Conservation (phyloP, 2,888 invertebrate genomes). For the Proisotoma minuta region DNA sequence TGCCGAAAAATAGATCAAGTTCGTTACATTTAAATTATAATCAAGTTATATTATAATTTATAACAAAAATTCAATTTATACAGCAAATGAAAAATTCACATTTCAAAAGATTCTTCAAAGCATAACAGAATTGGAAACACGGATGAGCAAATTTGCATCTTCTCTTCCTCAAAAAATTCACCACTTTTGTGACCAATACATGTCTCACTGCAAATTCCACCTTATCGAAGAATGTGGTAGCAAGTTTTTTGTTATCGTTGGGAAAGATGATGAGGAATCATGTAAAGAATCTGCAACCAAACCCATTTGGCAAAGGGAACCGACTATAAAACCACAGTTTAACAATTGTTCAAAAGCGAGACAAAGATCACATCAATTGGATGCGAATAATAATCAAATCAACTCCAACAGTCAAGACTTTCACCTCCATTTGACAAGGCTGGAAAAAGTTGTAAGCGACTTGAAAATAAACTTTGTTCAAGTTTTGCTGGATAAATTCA, state of each 20-base stretch:
- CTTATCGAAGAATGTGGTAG: slow-evolving; percentile 3
- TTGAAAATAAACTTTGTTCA: slow-evolving; percentile 6
- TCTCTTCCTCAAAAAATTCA: background rate
- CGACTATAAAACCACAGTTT: slow-evolving; percentile 1
- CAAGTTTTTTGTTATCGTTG: background rate
- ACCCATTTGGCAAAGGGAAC: background rate
- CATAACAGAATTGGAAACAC: background rate
- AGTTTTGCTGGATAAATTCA: background rate
- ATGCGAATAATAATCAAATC: too few relatives aligned
- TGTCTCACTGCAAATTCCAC: slow-evolving; percentile 6
- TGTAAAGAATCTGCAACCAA: background rate
- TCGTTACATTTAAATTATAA: too few relatives aligned
- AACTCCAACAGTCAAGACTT: background rate
- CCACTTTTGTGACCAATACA: background rate
- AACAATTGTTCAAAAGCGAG: background rate
- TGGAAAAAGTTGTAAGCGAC: slow-evolving; percentile 1
- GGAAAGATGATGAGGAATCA: background rate
- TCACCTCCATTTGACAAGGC: background rate
- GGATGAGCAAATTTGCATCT: background rate
- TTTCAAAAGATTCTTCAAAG: too few relatives aligned
- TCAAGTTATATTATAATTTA: too few relatives aligned
- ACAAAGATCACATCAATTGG: too few relatives aligned
- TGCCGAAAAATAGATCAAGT: too few relatives aligned
- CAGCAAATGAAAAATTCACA: too few relatives aligned
- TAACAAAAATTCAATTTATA: too few relatives aligned